Evolutionary conservation across 2,113 vertebrate genomes (phyloP), one percentile per base, ranked within the genome.

Genomic region (Cepphus grylle): DNA sequence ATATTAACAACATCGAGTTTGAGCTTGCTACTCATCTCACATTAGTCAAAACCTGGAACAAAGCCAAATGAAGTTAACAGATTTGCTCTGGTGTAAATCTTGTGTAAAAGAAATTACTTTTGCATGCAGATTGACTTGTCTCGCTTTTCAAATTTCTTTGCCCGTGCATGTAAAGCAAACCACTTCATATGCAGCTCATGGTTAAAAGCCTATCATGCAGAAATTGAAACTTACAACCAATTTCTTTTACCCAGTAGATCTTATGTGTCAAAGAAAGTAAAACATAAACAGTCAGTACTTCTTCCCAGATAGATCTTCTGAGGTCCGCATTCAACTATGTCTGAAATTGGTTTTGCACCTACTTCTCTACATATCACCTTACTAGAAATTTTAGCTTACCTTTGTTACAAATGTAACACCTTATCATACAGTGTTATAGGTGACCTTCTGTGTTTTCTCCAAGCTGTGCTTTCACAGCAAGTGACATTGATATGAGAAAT

Each of bases 171-270:
- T 83, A 80, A 90, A 92, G 50, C 8, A 34, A 94, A 58, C 4
- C 25, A 66, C n/a, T 95, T 73, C 52, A 53, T 58, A 83, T 71
- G 72, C 72, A 58, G n/a, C 58, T 86, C 45, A 63, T 66, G 63
- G 38, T 58, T 59, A 86, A 88, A 96, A 89, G 36, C 26, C 34
- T 59, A 58, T 72, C 59, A 74, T 52, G 66, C 71, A 79, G 66
- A 90, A 94, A 88, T 67, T 74, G 50, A 88, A 96, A 88, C 86
- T 81, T 84, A 52, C n/a, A 56, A 84, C 58, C 42, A 52, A 70
- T 90, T 92, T 86, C 27, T 88, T 90, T 86, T 77, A 38, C n/a
- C 15, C 32, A 36, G 38, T 58, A 73, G 49, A 59, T 78, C 15
- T 8, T 73, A 32, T 17, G 27, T 73, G 40, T 91, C 49, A 89